Conservation (phyloP, 2,888 invertebrate genomes). For the Cryptus viduatorius region DNA sequence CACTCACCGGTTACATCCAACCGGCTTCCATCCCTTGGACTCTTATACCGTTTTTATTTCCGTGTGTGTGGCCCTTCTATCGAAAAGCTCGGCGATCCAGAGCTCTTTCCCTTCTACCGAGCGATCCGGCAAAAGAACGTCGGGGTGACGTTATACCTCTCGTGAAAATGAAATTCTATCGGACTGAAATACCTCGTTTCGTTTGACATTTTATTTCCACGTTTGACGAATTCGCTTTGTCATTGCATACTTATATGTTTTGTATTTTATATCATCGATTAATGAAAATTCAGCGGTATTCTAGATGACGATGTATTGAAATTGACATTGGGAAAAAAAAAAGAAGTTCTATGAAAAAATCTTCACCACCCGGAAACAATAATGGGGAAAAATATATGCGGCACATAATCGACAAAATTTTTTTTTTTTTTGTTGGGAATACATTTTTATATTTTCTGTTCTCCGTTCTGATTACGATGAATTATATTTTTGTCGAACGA, state of each 20-base stretch:
- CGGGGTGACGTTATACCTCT: background rate
- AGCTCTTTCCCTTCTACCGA: background rate
- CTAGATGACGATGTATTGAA: too few relatives aligned
- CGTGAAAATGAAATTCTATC: conserved; percentile 33
- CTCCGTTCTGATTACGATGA: background rate
- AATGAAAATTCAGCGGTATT: background rate
- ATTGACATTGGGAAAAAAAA: too few relatives aligned
- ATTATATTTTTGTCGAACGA: background rate
- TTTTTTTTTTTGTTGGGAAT: too few relatives aligned
- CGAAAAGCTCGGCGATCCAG: conserved; percentile 41
- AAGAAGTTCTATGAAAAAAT: too few relatives aligned
- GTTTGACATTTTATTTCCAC: conserved; percentile 6
- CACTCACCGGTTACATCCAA: conserved; percentile 29
- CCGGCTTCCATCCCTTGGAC: conserved; percentile 43
- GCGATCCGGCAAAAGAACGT: background rate
- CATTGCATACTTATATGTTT: background rate
- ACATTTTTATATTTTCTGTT: too few relatives aligned
- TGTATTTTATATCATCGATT: conserved; percentile 7
- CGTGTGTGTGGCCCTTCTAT: conserved; percentile 26
- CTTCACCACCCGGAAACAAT: too few relatives aligned
- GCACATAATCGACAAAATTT: too few relatives aligned
- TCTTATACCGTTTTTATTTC: conserved; percentile 38
- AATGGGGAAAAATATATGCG: background rate
- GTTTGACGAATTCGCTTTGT: background rate
- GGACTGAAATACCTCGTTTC: background rate